Percentiles rank a stretch among this genome's conserved stretches.
Conservation (phyloP, 2,888 invertebrate species). For the Camptogramma bilineatum region DNA sequence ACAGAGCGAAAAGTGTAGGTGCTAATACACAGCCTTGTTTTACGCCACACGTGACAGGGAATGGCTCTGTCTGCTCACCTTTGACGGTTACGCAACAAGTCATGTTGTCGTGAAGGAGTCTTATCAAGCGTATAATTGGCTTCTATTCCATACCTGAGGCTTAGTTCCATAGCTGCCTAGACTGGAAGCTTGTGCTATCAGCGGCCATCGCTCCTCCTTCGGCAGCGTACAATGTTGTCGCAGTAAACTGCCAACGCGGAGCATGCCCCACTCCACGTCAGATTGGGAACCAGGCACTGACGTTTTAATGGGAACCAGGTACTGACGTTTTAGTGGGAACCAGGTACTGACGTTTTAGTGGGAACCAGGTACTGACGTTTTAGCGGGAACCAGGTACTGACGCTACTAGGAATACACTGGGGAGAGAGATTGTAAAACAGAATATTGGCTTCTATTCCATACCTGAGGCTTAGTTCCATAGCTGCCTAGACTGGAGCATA, state of each 20-base stretch:
- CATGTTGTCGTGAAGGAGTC: constrained; percentile 10
- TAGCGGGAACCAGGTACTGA: too few relatives aligned
- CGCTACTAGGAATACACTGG: too few relatives aligned
- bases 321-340: too few relatives aligned
- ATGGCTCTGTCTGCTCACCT: background rate
- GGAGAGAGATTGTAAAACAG: too few relatives aligned
- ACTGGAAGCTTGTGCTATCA: constrained; percentile 95
- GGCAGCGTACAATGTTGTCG: constrained; percentile 86
- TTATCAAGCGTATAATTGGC: background rate
- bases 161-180: constrained; percentile 93
- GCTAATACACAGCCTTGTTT: constrained; percentile 11
- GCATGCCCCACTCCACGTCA: constrained; percentile 88
- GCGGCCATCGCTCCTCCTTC: constrained; percentile 86
- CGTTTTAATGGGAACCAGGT: too few relatives aligned
- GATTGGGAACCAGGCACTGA: too few relatives aligned
- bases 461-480: constrained; percentile 88
- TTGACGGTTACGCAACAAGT: background rate
- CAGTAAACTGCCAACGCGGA: constrained; percentile 86
- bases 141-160: constrained; percentile 66
- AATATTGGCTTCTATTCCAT: too few relatives aligned
- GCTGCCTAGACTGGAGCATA: constrained; percentile 92
- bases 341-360: too few relatives aligned
- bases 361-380: too few relatives aligned
- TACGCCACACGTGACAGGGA: constrained; percentile 3
- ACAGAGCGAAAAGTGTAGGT: too few relatives aligned